Evolutionary conservation across 2,888 invertebrate species (phyloP).

Genomic region (Aphodius granarius): DNA sequence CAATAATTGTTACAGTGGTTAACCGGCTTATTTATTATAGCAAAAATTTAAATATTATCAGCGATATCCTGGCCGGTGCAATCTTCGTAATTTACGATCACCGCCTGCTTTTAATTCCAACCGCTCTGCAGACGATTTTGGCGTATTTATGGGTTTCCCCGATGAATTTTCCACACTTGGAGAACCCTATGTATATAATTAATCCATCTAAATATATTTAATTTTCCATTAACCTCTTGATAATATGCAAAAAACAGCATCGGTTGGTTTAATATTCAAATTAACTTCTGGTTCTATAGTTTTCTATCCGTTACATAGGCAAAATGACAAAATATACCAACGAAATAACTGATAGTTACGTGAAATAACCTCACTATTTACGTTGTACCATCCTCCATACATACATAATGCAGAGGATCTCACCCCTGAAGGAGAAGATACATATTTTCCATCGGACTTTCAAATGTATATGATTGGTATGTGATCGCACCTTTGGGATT

Average conservation of each 20-base stretch:
- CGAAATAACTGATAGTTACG: neutral
- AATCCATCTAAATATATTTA: neutral
- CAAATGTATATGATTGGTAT: slow-evolving; percentile 44
- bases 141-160: neutral
- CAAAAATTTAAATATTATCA: neutral
- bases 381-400: neutral
- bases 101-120: neutral
- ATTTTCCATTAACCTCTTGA: neutral
- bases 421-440: slow-evolving; percentile 18
- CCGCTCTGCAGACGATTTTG: neutral
- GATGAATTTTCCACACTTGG: neutral
- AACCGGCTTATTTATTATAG: neutral
- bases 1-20: slow-evolving; percentile 4
- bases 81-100: neutral
- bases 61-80: neutral
- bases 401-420: slow-evolving; percentile 12
- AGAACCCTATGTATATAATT: neutral
- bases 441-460: slow-evolving; percentile 27
- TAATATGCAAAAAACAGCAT: neutral
- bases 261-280: neutral
- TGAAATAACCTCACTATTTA: neutral
- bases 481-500: slow-evolving; percentile 50
- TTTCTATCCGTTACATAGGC: too few relatives aligned
- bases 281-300: neutral
- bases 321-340: neutral